A percentile compares a stretch with the other conserved stretches of the same genome.
Conservation (phyloP, 2,113 vertebrate species). For the Spea bombifrons region DNA sequence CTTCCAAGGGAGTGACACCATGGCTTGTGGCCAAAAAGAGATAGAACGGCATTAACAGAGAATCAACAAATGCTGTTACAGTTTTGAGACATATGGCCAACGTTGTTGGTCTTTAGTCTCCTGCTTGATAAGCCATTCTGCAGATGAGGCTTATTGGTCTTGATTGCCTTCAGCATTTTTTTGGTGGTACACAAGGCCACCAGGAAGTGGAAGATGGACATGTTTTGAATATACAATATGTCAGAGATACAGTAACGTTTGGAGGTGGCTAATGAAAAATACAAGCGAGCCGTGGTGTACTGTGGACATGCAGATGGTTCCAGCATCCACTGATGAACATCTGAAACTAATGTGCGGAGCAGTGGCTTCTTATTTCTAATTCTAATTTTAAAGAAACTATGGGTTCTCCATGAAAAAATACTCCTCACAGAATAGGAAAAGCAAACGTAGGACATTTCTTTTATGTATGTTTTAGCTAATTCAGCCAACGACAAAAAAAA, state of each 20-base stretch:
- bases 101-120: slow-evolving; percentile 66
- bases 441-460: neutral
- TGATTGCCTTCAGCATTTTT: slow-evolving; percentile 55
- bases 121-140: slow-evolving; percentile 55
- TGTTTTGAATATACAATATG: slow-evolving; percentile 42
- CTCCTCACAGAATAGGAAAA: slow-evolving; percentile 2
- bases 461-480: neutral
- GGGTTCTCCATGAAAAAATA: neutral
- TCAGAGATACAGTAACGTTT: slow-evolving; percentile 32
- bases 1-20: slow-evolving; percentile 93
- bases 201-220: slow-evolving; percentile 53
- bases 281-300: slow-evolving; percentile 1
- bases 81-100: slow-evolving; percentile 70
- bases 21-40: slow-evolving; percentile 95
- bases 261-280: slow-evolving; percentile 26
- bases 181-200: slow-evolving; percentile 55
- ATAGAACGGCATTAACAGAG: slow-evolving; percentile 60
- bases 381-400: neutral
- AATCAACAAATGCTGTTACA: slow-evolving; percentile 62
- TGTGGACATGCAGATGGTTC: slow-evolving; percentile 3
- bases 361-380: neutral
- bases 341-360: slow-evolving; percentile 10
- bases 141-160: slow-evolving; percentile 50
- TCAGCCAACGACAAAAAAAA: no score
- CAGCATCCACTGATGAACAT: slow-evolving; percentile 8